Evolutionary conservation across 2,113 vertebrate genomes (phyloP), one percentile per base, ranked within the genome.

Genomic region (Salvelinus fontinalis): DNA sequence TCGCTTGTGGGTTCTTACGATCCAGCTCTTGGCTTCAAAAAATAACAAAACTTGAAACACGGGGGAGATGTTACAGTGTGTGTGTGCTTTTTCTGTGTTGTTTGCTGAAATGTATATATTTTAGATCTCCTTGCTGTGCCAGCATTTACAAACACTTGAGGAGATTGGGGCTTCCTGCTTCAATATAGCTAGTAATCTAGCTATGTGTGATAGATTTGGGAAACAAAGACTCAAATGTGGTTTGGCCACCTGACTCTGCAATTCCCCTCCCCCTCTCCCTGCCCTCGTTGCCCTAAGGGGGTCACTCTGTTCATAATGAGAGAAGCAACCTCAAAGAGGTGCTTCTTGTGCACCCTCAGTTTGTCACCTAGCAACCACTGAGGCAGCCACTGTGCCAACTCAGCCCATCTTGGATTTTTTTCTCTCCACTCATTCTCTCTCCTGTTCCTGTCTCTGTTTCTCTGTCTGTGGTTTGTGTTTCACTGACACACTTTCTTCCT

Each of bases 321-420:
- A 77, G 60, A 70, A 74, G 70, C 77, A 44, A 73, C 76, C 80
- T 88, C 85, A 90, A 84, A 84, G 83, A 89, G 80, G 66, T 22
- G 78, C 83, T 89, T 89, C 86, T 85, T 85, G 75, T 84, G 79
- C 81, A 79, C 84, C 83, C 74, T 26, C 57, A 85, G 84, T 77
- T 83, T 18, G 87, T 91, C 82, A 76, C 88, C 80, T 88, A 85
- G 88, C 84, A 90, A 91, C 88, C 31, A 18, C 44, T 76, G 51
- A 18, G 51, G 51, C 51, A 75, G 75, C 83, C 77, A 77, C 67
- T 60, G 74, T 74, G 82, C 81, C 86, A 75, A 82, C 82, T 73
- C 71, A 49, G 70, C 77, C 79, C 80, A 74, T 70, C 65, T 73
- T 74, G 8, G 18, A 74, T 65, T 72, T 77, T 72, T 39, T 67